Conservation (phyloP, 2,888 invertebrate genomes). For the Lymantria dispar region DNA sequence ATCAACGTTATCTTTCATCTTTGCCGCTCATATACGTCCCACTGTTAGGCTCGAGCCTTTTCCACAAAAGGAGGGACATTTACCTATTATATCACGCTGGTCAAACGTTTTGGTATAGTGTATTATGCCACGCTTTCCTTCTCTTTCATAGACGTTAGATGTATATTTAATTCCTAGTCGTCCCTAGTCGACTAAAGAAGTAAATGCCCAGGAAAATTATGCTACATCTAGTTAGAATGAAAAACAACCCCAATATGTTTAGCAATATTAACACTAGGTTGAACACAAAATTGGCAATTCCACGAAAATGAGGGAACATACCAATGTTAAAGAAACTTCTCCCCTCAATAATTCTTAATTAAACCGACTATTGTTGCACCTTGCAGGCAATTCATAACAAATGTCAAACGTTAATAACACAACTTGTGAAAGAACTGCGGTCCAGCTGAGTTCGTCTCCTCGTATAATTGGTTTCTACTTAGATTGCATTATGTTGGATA, state of each 20-base stretch:
- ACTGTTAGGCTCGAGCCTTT: too few relatives aligned
- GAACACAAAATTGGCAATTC: slow-evolving; percentile 11
- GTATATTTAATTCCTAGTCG: too few relatives aligned
- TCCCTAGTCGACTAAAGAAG: too few relatives aligned
- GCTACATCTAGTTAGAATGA: background rate
- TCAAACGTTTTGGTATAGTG: too few relatives aligned
- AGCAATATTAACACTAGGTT: background rate
- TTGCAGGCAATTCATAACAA: slow-evolving; percentile 66
- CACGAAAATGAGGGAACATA: slow-evolving; percentile 9
- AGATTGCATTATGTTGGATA: slow-evolving; percentile 18
- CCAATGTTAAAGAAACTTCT: slow-evolving; percentile 15
- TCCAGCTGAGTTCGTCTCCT: slow-evolving; percentile 41
- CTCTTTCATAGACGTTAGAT: too few relatives aligned
- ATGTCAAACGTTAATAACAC: slow-evolving; percentile 58
- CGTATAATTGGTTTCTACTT: slow-evolving; percentile 58
- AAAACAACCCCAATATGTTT: background rate
- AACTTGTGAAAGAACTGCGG: slow-evolving; percentile 53
- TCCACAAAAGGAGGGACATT: too few relatives aligned
- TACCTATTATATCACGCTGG: too few relatives aligned
- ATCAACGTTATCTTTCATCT: too few relatives aligned
- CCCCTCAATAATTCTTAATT: slow-evolving; percentile 62
- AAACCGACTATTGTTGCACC: slow-evolving; percentile 67
- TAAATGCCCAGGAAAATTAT: too few relatives aligned
- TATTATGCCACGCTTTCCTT: too few relatives aligned
- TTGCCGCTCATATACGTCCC: too few relatives aligned